These are phyloP conservation scores for Xiphias gladius DNA, from an alignment of 2,113 vertebrate species.

Conservation along the genomic window DNA sequence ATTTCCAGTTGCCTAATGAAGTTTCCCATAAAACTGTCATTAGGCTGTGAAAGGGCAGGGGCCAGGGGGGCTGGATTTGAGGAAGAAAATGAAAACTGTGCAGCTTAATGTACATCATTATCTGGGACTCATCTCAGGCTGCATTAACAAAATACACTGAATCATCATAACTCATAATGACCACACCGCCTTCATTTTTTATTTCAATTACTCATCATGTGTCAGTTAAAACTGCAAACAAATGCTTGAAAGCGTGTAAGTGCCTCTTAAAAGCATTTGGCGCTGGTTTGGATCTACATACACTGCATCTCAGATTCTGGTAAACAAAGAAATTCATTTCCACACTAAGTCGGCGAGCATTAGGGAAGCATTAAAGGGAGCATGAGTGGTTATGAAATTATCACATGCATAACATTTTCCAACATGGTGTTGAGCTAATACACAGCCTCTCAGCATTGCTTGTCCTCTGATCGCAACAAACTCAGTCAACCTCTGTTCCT, in stretches of 20 bases:
- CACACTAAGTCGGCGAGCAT: conserved; percentile 40
- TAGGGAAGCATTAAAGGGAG: conserved; percentile 44
- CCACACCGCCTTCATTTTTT: conserved; percentile 52
- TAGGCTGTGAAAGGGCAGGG: conserved; percentile 56
- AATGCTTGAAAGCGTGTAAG: conserved; percentile 29
- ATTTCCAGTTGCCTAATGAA: conserved; percentile 76
- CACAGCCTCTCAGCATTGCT: conserved; percentile 1
- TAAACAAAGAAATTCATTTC: conserved; percentile 56
- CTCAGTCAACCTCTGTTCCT: conserved; percentile 48
- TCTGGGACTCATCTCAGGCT: conserved; percentile 65
- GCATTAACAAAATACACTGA: conserved; percentile 78
- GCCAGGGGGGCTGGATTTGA: not conserved
- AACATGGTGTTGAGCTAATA: conserved; percentile 5
- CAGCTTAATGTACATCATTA: conserved; percentile 78
- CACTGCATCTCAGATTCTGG: conserved; percentile 10
- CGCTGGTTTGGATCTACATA: conserved; percentile 17
- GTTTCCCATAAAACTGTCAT: conserved; percentile 82
- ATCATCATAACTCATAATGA: conserved; percentile 75
- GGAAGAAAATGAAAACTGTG: conserved; percentile 68
- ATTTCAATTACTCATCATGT: conserved; percentile 61
- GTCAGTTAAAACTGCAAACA: conserved; percentile 63
- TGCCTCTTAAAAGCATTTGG: conserved; percentile 48
- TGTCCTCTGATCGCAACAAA: conserved; percentile 53
- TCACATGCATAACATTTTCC: conserved; percentile 24
- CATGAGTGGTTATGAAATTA: conserved; percentile 38